Evolutionary conservation across 1,140 invertebrate species (phyloP), one percentile per base, ranked within the genome.

Genomic region (Monochamus saltuarius): DNA sequence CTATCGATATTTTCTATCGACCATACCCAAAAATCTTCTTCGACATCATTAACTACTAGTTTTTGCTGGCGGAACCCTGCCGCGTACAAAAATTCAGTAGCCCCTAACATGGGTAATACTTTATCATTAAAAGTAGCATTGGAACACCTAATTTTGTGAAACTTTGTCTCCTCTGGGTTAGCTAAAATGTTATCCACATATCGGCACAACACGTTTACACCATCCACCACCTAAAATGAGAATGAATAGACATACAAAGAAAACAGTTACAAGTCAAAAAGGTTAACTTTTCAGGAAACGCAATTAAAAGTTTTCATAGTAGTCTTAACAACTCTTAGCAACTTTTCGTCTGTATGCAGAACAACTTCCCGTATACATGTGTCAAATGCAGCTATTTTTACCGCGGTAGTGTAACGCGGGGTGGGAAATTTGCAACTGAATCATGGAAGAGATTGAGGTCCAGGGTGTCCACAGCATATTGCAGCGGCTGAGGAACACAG

Each of bases 171-270:
- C 8, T 82, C 80, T 0, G 93, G 94, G 78, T 95, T 85, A 13
- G 85, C 85, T 11, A 95, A 81, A 16, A 97, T 89, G 76, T 98
- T 98, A 70, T 95, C 90, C 56, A 97, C 78, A 80, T 97, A 97
- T 77, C 92, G 94, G 67, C 84, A 85, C 4, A 98, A 74, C 4
- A 91, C 94, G 66, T 95, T 90, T 7, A 95, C 83, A 73, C 95
- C 94, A 6, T 83, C 80, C 51, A 87, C 85, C 7, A 92, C 81
- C 87, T 89, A 71, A 61, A 79, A 81, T 38, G 16, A 14, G 4
- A 37, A 42, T 10, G 45, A 47, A 8, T 1, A 56, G 22, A 36
- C 8, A 35, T n/a, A n/a, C n/a, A n/a, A n/a, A n/a, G n/a, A n/a
- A n/a, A n/a, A n/a, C n/a, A n/a, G n/a, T n/a, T n/a, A n/a, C n/a